Evolutionary conservation across 2,888 invertebrate species (phyloP), one percentile per base, ranked within the genome.

Genomic region (Dryobotodes eremita): DNA sequence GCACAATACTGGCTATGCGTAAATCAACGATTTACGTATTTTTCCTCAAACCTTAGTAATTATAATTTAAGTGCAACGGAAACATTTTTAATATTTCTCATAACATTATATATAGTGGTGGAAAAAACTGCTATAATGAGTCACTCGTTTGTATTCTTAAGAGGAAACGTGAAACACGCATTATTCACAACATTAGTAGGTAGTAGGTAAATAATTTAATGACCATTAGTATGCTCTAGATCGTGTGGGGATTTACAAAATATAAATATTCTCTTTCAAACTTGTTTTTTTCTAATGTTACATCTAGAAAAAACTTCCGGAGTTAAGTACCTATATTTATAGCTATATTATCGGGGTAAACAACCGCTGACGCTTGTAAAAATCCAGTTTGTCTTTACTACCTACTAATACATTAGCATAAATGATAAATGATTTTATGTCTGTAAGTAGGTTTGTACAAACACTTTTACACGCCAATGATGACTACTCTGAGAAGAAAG

Each of bases 111-210:
- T 5, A 20, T 5, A 55, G 23, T 15, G 23, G 20, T 69, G 79
- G 69, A 57, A 79, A 86, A 64, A 68, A 36, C 53, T 61, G 20
- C 20, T 48, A 48, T 20, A 1, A 59, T 76, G 80, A 87, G 55
- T 76, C 73, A 79, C 42, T 64, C 42, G 74, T 71, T 74, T 36
- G 53, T 79, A 87, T 79, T 48, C 72, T 36, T 17, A 57, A 20
- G 31, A 71, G 31, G 17, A 61, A 66, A 65, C 61, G 26, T 17
- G 26, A 50, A 74, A 64, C 26, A 73, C 36, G 48, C 64, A 48
- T 65, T 57, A 72, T 78, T n/a, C n/a, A 70, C 31, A 36, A 57
- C 50, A 31, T 69, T 61, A 59, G 15, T n/a, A 36, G 26, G 26
- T 48, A 13, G 66, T 7, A 13, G 48, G 15, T 57, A 53, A 36